phyloP scores from a whole-genome alignment of 2,113 vertebrate species.

The Pristiophorus japonicus region DNA sequence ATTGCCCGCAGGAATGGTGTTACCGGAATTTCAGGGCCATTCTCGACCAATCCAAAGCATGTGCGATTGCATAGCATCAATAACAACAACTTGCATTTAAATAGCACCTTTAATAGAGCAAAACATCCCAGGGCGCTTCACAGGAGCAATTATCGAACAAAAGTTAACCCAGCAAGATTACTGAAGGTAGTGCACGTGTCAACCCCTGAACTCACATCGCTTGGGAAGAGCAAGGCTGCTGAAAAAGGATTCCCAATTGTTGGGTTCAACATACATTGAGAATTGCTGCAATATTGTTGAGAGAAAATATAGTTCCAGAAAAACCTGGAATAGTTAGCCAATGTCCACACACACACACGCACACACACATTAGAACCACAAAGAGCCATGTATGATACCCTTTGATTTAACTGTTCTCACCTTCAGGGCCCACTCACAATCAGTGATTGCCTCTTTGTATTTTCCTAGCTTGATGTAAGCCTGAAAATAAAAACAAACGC shows the following conservation, averaged over 20 bases:
- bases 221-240: background rate
- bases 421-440: conserved; percentile 89
- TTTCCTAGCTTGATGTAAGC: conserved; percentile 74
- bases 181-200: background rate
- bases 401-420: conserved; percentile 53
- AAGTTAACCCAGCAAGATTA: background rate
- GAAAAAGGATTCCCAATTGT: background rate
- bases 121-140: background rate
- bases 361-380: no score
- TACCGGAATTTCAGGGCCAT: no score
- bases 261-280: background rate
- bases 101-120: background rate
- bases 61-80: background rate
- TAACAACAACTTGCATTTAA: no score
- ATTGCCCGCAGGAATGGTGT: no score
- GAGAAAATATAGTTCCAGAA: background rate
- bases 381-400: background rate
- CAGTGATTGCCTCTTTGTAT: conserved; percentile 70
- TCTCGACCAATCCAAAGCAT: background rate
- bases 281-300: background rate
- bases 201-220: no score
- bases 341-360: conserved; percentile 1
- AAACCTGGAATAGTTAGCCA: background rate
- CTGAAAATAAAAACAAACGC: conserved; percentile 49
- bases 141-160: background rate